Conservation (phyloP, 2,888 invertebrate species). For the Drosophila borealis region DNA sequence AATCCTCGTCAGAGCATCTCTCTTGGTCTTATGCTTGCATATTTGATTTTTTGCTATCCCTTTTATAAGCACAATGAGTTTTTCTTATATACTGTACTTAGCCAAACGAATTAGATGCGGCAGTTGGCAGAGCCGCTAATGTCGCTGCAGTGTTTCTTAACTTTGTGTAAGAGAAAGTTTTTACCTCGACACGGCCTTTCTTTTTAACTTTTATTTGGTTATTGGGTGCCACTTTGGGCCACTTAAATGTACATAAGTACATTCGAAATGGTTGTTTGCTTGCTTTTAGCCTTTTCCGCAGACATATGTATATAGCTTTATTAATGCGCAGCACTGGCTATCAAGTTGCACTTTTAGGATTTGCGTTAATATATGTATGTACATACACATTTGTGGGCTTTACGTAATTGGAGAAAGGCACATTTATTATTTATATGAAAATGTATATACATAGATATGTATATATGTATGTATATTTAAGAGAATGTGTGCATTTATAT, state of each 20-base stretch:
- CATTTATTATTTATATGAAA: too few relatives aligned
- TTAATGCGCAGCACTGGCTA: conserved; percentile 49
- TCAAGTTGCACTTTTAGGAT: conserved; percentile 3
- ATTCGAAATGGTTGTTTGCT: conserved; percentile 30
- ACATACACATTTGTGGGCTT: conserved; percentile 14
- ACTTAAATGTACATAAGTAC: conserved; percentile 35
- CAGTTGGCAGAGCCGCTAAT: conserved; percentile 3
- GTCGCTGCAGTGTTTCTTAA: conserved; percentile 16
- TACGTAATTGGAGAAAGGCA: conserved; percentile 37
- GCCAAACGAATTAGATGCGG: conserved; percentile 23
- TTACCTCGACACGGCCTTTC: conserved; percentile 9
- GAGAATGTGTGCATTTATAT: too few relatives aligned
- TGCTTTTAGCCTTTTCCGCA: conserved; percentile 12
- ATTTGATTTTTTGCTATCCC: conserved; percentile 64
- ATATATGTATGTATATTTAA: background rate
- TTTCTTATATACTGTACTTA: conserved; percentile 60
- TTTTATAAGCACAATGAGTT: conserved; percentile 59
- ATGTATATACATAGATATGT: background rate
- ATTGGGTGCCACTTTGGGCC: conserved; percentile 15
- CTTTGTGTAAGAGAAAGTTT: conserved; percentile 62
- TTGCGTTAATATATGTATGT: background rate
- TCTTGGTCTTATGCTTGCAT: background rate
- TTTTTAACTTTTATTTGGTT: background rate
- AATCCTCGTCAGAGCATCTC: too few relatives aligned
- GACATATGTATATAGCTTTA: conserved; percentile 9